Evolutionary conservation across 2,797 vertebrate species (phyloP).

Genomic region (Hyperoplus lanceolatus): DNA sequence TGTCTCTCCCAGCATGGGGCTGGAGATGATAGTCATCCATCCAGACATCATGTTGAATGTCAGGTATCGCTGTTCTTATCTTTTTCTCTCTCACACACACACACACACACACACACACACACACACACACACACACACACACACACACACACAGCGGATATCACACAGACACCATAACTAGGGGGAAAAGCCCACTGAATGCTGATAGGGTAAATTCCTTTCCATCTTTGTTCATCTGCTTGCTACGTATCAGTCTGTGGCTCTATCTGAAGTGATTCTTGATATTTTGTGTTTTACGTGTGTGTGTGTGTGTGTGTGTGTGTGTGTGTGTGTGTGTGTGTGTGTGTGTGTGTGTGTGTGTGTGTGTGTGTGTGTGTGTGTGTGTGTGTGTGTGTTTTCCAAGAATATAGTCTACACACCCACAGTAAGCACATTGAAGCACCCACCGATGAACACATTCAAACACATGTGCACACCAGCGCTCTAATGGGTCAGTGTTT

Average conservation of each 20-base stretch:
- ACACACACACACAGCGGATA: constrained; percentile 17
- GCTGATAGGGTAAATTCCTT: constrained; percentile 56
- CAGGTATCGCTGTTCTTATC: constrained; percentile 1
- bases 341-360: too few relatives aligned
- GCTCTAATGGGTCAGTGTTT: constrained; percentile 74
- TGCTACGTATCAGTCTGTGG: constrained; percentile 53
- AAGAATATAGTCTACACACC: constrained; percentile 62
- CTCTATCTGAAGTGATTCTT: constrained; percentile 49
- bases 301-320: neutral
- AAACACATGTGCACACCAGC: constrained; percentile 59
- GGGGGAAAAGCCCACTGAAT: constrained; percentile 23
- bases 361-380: too few relatives aligned
- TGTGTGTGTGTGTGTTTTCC: constrained; percentile 21
- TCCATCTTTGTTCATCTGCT: constrained; percentile 36
- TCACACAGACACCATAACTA: constrained; percentile 37
- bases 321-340: too few relatives aligned
- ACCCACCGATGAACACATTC: constrained; percentile 54
- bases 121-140: constrained; percentile 34
- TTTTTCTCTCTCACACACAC: neutral
- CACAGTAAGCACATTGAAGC: constrained; percentile 49
- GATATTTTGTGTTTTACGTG: constrained; percentile 18
- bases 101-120: neutral
- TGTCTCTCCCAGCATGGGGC: constrained; percentile 47
- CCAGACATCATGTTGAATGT: constrained; percentile 16
- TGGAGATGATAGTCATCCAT: constrained; percentile 45